These are phyloP conservation scores for Bufo gargarizans DNA, from an alignment of 2,113 vertebrate genomes.

Conservation along the genomic window DNA sequence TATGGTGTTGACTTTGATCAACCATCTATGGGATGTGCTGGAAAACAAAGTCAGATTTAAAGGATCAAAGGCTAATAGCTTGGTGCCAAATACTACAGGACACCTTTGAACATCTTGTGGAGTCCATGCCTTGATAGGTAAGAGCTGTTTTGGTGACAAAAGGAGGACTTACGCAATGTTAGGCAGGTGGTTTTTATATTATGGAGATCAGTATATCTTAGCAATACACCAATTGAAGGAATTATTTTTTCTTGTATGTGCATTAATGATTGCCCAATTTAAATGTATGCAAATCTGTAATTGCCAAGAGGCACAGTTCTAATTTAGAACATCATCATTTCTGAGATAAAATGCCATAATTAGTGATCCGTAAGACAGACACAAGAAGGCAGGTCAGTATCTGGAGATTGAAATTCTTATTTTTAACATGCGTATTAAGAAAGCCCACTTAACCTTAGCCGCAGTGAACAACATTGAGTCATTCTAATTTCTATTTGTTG, in stretches of 20 bases:
- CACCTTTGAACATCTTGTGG: too few relatives aligned
- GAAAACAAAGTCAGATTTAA: too few relatives aligned
- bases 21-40: too few relatives aligned
- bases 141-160: too few relatives aligned
- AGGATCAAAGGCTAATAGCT: too few relatives aligned
- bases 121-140: too few relatives aligned
- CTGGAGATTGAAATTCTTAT: neutral
- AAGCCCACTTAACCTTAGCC: slow-evolving; percentile 6
- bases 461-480: neutral
- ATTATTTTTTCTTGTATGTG: neutral
- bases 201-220: neutral
- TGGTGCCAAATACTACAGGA: too few relatives aligned
- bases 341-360: slow-evolving; percentile 78
- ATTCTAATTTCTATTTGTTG: neutral
- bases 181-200: neutral
- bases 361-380: slow-evolving; percentile 69
- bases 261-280: neutral
- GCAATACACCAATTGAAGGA: neutral
- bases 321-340: slow-evolving; percentile 69
- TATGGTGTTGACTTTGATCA: too few relatives aligned
- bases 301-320: slow-evolving; percentile 72
- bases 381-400: slow-evolving; percentile 48
- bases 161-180: too few relatives aligned
- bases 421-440: neutral
- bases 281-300: slow-evolving; percentile 62